Base-by-base conservation (phyloP, 2,888 invertebrate species). In the Erpobdella octoculata region DNA sequence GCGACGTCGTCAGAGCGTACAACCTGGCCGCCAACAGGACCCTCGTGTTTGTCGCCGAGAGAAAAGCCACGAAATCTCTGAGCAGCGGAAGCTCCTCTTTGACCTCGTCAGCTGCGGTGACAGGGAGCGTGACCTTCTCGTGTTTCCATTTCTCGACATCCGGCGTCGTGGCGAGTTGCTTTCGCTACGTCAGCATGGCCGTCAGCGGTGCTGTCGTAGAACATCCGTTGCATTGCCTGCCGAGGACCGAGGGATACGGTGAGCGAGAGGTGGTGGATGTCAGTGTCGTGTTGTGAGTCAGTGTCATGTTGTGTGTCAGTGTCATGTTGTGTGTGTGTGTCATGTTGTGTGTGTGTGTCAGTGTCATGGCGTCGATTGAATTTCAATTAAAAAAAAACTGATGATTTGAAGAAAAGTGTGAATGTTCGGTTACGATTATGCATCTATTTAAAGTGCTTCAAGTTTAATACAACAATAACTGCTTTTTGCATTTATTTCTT, bases 121-220 rank as follows among this genome's bases (percentile, higher is more conserved):
- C 15, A 21, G 53, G 53, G 5, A 62, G 62, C 62, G 62, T 62
- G 62, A 62, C 62, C 35, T 62, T 62, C 33, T 31, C 31, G 15
- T 62, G 62, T 31, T 4, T 62, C 33, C 31, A 62, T 33, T 62
- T 62, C 33, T 62, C 62, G 33, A 28, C 62, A 6, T n/a, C 21
- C 31, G 62, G 31, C 35, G 33, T 33, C 62, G 31, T 33, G 62
- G 62, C 69, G 4, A 69, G 48, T 36, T 69, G 69, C 33, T 69
- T 69, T 36, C 69, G 69, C 58, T 58, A 58, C 69, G 69, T 69
- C 53, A 53, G 35, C 33, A 53, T 69, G 58, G 33, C 53, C 33
- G 15, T 58, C n/a, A n/a, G 35, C 48, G 62, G 62, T n/a, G 31
- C 62, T 1, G 58, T 69, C n/a, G 33, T 69, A 5, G 35, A 35